These are phyloP conservation scores for Siniperca knerii DNA, from an alignment of 2,113 vertebrate genomes.

Conservation along the genomic window DNA sequence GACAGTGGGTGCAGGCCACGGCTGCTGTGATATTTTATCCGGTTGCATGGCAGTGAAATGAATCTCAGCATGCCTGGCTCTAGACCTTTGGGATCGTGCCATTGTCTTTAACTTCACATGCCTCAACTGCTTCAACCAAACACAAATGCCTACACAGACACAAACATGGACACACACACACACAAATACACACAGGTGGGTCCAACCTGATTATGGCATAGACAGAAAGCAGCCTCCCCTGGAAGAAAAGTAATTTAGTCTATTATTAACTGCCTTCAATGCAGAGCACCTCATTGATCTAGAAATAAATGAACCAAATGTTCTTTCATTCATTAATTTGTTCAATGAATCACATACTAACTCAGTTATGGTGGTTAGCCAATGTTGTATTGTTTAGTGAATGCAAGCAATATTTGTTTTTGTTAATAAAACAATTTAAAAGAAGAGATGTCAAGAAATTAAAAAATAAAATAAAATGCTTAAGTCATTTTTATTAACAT, in stretches of 20 bases:
- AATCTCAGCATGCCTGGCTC: constrained; percentile 66
- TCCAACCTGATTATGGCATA: not conserved
- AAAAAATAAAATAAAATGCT: not conserved
- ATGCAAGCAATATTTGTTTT: not conserved
- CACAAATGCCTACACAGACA: constrained; percentile 17
- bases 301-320: not conserved
- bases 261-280: not conserved
- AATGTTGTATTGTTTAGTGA: not conserved
- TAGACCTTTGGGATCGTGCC: constrained; percentile 54
- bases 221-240: not conserved
- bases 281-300: not conserved
- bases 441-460: not conserved
- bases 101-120: constrained; percentile 53
- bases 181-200: constrained; percentile 8
- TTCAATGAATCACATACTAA: not conserved
- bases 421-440: not conserved
- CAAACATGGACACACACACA: not conserved
- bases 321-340: not conserved
- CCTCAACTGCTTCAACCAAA: constrained; percentile 37
- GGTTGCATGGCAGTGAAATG: constrained; percentile 57
- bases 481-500: not conserved
- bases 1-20: constrained; percentile 32
- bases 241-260: not conserved
- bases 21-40: constrained; percentile 64
- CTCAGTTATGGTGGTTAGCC: not conserved